Conservation (phyloP, 30 jellyfish, hydroid and myxozoan species). For the Turritopsis rubra region DNA sequence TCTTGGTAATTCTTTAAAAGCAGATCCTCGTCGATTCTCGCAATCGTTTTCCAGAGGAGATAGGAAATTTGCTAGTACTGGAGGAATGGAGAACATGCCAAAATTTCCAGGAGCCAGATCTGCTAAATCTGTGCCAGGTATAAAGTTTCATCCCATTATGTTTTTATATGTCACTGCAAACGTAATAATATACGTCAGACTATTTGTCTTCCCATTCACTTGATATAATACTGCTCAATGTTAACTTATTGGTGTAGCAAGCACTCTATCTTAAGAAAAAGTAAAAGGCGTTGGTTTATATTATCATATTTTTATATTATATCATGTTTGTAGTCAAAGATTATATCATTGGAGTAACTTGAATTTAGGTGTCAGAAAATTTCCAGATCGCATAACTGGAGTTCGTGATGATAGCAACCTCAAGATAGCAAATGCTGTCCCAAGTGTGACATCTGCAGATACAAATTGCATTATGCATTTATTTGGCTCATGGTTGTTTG, state of each 20-base stretch:
- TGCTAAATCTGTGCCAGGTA: not conserved
- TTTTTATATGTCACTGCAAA: not conserved
- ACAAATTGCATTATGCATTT: constrained; percentile 75
- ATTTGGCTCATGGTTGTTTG: constrained; percentile 95
- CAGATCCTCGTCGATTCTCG: constrained; percentile 16
- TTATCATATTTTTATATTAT: not conserved
- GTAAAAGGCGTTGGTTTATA: not conserved
- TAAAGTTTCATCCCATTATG: not conserved
- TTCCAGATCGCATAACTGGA: not conserved
- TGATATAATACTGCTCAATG: too few species aligned
- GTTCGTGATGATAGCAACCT: constrained; percentile 40
- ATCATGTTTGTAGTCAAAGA: too few species aligned
- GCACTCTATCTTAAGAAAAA: too few species aligned
- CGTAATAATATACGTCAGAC: not conserved
- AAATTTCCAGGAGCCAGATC: not conserved
- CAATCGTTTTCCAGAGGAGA: constrained; percentile 37
- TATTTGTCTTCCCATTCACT: not conserved
- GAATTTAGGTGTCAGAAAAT: not conserved
- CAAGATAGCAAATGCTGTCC: constrained; percentile 4
- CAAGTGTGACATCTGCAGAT: constrained; percentile 39
- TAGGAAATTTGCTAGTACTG: constrained; percentile 30
- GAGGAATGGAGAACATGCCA: constrained; percentile 12
- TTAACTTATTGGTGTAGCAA: too few species aligned
- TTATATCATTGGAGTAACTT: too few species aligned
- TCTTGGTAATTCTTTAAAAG: constrained; percentile 34